Percentiles rank a stretch among this genome's conserved stretches.
These are phyloP conservation scores for Esox lucius DNA, from an alignment of 2,797 vertebrate species.

Conservation along the genomic window DNA sequence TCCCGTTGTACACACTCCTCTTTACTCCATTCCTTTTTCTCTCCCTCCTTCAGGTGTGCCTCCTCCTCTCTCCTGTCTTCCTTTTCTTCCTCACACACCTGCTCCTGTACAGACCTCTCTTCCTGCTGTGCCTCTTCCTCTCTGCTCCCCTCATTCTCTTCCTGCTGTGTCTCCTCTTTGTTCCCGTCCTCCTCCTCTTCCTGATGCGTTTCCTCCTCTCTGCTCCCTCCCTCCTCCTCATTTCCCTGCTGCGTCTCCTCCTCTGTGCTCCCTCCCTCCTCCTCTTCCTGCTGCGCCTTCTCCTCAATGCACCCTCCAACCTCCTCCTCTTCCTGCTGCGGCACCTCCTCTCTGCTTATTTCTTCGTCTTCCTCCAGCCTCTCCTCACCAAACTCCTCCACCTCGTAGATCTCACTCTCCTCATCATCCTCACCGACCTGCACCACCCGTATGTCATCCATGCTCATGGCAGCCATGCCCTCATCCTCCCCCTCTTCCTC, in stretches of 20 bases:
- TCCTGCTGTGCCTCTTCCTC: conserved; percentile 11
- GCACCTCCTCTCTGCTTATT: neutral
- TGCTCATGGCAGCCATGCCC: conserved; percentile 78
- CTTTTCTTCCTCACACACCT: conserved; percentile 21
- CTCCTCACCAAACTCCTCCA: conserved; percentile 58
- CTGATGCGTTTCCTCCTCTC: conserved; percentile 66
- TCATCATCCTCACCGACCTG: conserved; percentile 75
- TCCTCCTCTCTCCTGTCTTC: conserved; percentile 49
- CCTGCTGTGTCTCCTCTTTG: conserved; percentile 44
- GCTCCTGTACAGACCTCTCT: conserved; percentile 29
- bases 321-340: neutral
- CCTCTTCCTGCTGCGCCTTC: neutral
- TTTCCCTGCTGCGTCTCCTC: conserved; percentile 60
- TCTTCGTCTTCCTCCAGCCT: conserved; percentile 5
- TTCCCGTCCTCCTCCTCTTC: conserved; percentile 46
- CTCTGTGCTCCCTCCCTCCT: neutral
- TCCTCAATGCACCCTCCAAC: neutral
- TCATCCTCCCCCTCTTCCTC: conserved; percentile 75
- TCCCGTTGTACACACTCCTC: neutral
- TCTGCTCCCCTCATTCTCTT: conserved; percentile 30
- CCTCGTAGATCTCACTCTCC: conserved; percentile 70
- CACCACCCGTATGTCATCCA: conserved; percentile 82
- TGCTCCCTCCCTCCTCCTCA: conserved; percentile 71
- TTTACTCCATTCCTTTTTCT: neutral
- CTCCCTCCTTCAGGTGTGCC: conserved; percentile 46